These are phyloP conservation scores for Sylvia atricapilla DNA, from an alignment of 2,113 vertebrate species.

Conservation along the genomic window DNA sequence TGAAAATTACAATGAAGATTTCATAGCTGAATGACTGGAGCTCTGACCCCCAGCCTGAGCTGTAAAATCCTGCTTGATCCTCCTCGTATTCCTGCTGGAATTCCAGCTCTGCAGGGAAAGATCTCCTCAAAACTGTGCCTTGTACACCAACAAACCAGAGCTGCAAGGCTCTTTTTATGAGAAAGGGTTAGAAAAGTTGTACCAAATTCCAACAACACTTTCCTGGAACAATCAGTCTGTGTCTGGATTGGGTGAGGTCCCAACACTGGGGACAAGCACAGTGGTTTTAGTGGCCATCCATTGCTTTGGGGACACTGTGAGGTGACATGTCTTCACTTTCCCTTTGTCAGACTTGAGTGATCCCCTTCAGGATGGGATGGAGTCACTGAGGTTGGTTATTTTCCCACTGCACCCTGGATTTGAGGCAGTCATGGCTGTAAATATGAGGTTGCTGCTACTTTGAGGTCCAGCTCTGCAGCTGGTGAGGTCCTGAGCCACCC, in stretches of 20 bases:
- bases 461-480: neutral
- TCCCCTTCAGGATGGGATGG: neutral
- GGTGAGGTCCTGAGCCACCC: fast-evolving
- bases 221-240: too few relatives aligned
- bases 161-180: neutral
- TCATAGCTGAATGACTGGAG: neutral
- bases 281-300: neutral
- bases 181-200: neutral
- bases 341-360: neutral
- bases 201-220: neutral
- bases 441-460: fast-evolving
- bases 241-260: neutral
- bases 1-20: neutral
- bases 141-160: neutral
- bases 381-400: neutral
- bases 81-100: neutral
- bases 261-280: fast-evolving
- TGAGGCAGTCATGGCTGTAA: neutral
- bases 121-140: neutral
- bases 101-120: neutral
- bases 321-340: neutral
- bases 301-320: neutral
- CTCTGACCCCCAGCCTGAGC: neutral
- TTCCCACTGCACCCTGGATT: neutral
- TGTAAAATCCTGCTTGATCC: neutral